Evolutionary conservation across 2,113 vertebrate species (phyloP), one percentile per base, ranked within the genome.

Genomic region (Lutjanus erythropterus): DNA sequence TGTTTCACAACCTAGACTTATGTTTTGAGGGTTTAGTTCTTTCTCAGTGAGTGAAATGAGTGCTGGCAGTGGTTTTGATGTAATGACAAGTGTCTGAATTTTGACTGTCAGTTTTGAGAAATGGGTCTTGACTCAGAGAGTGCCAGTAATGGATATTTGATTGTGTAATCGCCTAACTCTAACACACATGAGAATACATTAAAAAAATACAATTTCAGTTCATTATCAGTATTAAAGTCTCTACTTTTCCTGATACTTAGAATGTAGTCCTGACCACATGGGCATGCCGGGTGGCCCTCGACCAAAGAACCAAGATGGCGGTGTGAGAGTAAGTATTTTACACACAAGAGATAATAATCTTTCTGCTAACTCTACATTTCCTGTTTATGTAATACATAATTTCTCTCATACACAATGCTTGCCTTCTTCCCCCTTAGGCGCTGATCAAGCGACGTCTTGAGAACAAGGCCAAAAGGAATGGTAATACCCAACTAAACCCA

Each of bases 391-490:
- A 18, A 66, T 3, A 42, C 23, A 12, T 65, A 69, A 78, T 58
- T 64, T 16, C 37, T 2, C 18, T 53, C 21, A 31, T 55, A 23
- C 35, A 10, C 12, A 5, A n/a, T 25, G 8, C 42, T 62, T 69
- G 47, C 11, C 0, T 49, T 81, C 23, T 53, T 66, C 21, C 7
- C 59, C 71, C 52, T 31, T 23, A 95, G 94, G 92, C 52, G 3
- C 80, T 90, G 83, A 96, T 96, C 55, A 95, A 93, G 71, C 83
- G 93, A 19, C 94, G 92, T 44, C 80, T 94, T 1, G 90, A 94
- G 66, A 83, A 83, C 55, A 91, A 78, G 44, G 80, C 82, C 42
- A 92, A 93, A 58, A 95, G 80, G 44, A 94, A 89, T 19, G 94
- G 91, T 73, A 91, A 78, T 87, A 87, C 90, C 18, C 94, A 95